Conservation (phyloP, 2,797 vertebrate genomes). For the Sternarchorhynchus goeldii region DNA sequence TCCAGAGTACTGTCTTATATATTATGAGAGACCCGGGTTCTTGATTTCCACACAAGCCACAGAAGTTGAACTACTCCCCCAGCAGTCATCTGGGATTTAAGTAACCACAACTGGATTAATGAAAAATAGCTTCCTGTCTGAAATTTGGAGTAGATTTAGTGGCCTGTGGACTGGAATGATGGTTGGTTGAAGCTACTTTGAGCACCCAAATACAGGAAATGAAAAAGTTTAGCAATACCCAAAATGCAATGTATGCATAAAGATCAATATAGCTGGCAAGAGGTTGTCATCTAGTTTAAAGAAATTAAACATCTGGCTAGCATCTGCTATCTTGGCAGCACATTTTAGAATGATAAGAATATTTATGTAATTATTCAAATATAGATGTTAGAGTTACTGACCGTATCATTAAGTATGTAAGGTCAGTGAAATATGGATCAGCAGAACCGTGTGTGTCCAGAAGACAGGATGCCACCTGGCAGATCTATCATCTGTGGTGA, state of each 20-base stretch:
- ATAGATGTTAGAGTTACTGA: slow-evolving; percentile 34
- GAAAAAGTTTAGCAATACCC: background rate
- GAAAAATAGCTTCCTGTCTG: no score
- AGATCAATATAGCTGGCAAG: background rate
- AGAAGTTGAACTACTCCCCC: background rate
- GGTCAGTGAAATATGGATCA: slow-evolving; percentile 53
- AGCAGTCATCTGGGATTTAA: background rate
- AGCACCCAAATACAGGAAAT: background rate
- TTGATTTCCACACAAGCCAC: background rate
- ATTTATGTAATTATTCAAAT: slow-evolving; percentile 38
- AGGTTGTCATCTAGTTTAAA: slow-evolving; percentile 16
- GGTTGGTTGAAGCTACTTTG: no score
- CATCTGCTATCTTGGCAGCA: slow-evolving; percentile 27
- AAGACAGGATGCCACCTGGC: slow-evolving; percentile 42
- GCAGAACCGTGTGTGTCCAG: slow-evolving; percentile 33
- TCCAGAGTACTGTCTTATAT: background rate
- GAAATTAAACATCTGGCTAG: background rate
- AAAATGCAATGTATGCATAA: background rate
- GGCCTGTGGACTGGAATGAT: no score
- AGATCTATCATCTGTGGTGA: slow-evolving; percentile 35
- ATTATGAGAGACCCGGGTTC: background rate
- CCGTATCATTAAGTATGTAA: slow-evolving; percentile 35
- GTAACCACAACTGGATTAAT: background rate
- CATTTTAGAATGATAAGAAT: slow-evolving; percentile 3
- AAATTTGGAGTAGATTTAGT: no score